Conservation (phyloP, 2,797 vertebrate species). For the Gorsachius magnificus region DNA sequence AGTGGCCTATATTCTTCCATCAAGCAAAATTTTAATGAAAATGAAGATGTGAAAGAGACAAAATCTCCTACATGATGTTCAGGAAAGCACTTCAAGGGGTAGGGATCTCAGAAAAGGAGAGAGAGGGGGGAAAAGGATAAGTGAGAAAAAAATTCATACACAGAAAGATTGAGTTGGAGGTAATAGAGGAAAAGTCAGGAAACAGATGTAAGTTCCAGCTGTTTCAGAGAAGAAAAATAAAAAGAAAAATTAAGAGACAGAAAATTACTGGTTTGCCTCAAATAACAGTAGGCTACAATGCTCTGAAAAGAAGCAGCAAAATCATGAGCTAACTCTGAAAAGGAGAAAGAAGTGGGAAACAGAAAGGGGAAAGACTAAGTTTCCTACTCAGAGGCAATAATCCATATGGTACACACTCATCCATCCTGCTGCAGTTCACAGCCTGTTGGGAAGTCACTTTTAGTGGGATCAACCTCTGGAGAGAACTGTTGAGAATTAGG, state of each 20-base stretch:
- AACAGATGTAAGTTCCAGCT: neutral
- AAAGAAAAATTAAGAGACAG: neutral
- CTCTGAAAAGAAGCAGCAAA: neutral
- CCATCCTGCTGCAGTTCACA: neutral
- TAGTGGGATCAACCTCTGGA: neutral
- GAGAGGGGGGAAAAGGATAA: neutral
- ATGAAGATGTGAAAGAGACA: neutral
- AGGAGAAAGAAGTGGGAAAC: neutral
- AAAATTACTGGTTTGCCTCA: neutral
- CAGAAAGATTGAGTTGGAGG: neutral
- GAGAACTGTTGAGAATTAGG: neutral
- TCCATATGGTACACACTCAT: neutral
- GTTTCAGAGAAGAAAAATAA: neutral
- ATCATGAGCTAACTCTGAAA: neutral
- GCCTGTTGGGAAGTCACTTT: neutral
- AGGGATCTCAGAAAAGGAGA: neutral
- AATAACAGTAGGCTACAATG: neutral
- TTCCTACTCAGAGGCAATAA: neutral
- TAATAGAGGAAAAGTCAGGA: neutral
- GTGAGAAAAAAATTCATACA: neutral
- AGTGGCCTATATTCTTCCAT: neutral
- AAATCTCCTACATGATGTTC: neutral
- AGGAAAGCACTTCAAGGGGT: neutral
- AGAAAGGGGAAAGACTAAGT: neutral
- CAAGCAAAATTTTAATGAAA: conserved; percentile 2